These are phyloP conservation scores for Clivina fossor DNA, from an alignment of 2,888 invertebrate genomes.

Conservation along the genomic window DNA sequence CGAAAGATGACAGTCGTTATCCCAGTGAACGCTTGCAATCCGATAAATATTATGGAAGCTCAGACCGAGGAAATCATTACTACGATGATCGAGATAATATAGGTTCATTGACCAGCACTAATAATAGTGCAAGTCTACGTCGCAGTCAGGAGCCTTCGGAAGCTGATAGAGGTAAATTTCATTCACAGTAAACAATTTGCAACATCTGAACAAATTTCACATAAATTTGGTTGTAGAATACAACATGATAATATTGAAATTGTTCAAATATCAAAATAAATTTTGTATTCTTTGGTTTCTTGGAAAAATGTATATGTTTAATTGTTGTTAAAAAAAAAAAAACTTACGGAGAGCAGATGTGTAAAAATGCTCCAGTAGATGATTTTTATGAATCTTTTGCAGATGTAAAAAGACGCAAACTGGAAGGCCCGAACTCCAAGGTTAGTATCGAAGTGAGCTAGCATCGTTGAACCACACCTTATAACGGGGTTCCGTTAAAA, in stretches of 20 bases:
- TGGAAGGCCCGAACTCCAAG: slow-evolving; percentile 78
- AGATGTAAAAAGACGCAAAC: slow-evolving; percentile 84
- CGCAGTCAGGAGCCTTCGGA: slow-evolving; percentile 61
- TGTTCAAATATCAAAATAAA: slow-evolving; percentile 5
- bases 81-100: slow-evolving; percentile 58
- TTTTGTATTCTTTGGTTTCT: no score
- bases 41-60: slow-evolving; percentile 55
- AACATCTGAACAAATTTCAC: slow-evolving; percentile 7
- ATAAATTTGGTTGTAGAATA: slow-evolving; percentile 8
- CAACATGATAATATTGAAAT: no score
- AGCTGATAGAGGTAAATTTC: slow-evolving; percentile 61
- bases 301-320: no score
- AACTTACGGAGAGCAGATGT: no score
- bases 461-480: slow-evolving; percentile 46
- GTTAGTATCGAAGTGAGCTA: slow-evolving; percentile 72
- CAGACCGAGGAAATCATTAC: slow-evolving; percentile 49
- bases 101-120: slow-evolving; percentile 58
- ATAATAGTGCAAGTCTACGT: slow-evolving; percentile 53
- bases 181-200: no score
- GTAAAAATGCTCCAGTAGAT: no score
- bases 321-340: no score
- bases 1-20: slow-evolving; percentile 52
- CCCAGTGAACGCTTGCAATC: slow-evolving; percentile 54
- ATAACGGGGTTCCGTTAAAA: slow-evolving; percentile 46
- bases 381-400: slow-evolving; percentile 45